Conservation (phyloP, 2,113 vertebrate genomes). For the Oplegnathus fasciatus region DNA sequence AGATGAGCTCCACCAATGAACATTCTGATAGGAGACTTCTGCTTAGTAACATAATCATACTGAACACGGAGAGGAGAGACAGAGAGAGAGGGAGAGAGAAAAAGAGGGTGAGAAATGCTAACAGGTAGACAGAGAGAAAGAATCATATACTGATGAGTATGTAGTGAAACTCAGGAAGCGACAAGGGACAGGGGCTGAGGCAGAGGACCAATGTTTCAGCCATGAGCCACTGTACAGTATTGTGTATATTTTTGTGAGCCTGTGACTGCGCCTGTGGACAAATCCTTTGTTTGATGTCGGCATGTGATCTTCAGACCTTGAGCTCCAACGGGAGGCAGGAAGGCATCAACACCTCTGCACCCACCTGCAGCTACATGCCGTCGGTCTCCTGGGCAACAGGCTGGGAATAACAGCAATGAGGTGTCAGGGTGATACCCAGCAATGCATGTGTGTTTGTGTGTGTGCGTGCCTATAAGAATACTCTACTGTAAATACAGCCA, state of each 20-base stretch:
- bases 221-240: neutral
- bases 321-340: constrained; percentile 58
- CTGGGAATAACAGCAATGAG: constrained; percentile 64
- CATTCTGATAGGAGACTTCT: constrained; percentile 73
- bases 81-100: constrained; percentile 14
- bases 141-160: neutral
- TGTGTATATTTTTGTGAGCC: constrained; percentile 8
- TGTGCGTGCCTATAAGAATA: constrained; percentile 16
- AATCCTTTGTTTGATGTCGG: constrained; percentile 61
- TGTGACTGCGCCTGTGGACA: constrained; percentile 14
- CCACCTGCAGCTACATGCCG: constrained; percentile 71
- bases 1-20: constrained; percentile 78
- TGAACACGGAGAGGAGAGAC: constrained; percentile 31
- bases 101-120: constrained; percentile 25
- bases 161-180: neutral
- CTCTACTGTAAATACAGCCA: constrained; percentile 10
- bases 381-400: constrained; percentile 76
- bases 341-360: constrained; percentile 61
- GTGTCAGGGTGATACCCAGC: constrained; percentile 63
- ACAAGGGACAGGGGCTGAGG: neutral
- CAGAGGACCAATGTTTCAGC: neutral
- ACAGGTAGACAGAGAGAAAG: constrained; percentile 22
- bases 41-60: constrained; percentile 80
- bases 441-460: neutral
- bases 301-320: constrained; percentile 63